Percentiles rank a stretch among this genome's conserved stretches.
Evolutionary conservation across 2,797 vertebrate species (phyloP).

Genomic region (Glyptemys insculpta): DNA sequence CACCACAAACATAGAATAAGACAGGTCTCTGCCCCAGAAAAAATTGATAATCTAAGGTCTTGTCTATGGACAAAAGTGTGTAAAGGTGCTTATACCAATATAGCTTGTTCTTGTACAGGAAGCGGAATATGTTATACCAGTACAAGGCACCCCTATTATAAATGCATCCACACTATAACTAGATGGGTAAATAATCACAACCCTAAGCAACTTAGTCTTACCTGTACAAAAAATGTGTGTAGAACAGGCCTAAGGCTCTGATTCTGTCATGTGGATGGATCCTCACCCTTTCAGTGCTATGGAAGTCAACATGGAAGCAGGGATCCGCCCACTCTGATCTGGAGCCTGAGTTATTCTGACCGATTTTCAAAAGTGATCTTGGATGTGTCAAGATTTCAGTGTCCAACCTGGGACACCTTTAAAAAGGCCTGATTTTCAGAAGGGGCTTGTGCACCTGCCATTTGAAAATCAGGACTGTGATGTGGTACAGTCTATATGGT

Average conservation of each 20-base stretch:
- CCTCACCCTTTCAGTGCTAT: neutral
- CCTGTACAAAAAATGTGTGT: neutral
- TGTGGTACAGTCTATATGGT: too few species aligned
- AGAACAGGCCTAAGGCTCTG: neutral
- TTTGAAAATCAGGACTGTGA: neutral
- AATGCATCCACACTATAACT: neutral
- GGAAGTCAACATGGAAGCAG: neutral
- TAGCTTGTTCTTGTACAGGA: neutral
- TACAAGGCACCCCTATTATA: neutral
- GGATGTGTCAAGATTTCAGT: fast-evolving
- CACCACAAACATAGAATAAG: neutral
- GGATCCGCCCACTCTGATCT: neutral
- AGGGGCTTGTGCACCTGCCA: neutral
- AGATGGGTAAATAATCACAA: neutral
- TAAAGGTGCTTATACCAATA: neutral
- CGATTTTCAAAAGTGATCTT: neutral
- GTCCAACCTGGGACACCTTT: neutral
- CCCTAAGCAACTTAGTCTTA: neutral
- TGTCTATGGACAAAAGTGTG: neutral
- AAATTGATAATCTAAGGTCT: fast-evolving
- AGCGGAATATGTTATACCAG: fast-evolving
- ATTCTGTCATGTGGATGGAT: neutral
- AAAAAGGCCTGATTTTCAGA: neutral
- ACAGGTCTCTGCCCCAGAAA: neutral
- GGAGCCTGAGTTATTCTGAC: neutral